These are phyloP conservation scores for Protonibea diacanthus DNA, from an alignment of 2,797 vertebrate species.

Conservation along the genomic window DNA sequence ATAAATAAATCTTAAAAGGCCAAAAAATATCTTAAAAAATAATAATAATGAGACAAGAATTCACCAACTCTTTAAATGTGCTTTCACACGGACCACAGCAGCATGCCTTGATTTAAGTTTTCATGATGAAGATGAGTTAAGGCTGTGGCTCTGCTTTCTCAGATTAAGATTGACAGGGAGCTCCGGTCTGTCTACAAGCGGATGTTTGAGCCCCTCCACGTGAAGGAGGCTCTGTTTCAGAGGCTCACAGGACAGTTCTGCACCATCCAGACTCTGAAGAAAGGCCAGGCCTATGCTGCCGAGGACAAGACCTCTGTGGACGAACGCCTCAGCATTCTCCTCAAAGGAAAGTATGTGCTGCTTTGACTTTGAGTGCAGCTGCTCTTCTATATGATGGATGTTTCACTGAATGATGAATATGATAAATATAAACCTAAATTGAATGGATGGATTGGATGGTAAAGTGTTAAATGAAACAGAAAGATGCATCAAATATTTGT, in stretches of 20 bases:
- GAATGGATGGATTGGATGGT: background rate
- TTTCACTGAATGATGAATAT: background rate
- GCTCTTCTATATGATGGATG: background rate
- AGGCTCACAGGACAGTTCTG: conserved; percentile 97
- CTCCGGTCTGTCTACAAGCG: conserved; percentile 92
- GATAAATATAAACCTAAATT: background rate
- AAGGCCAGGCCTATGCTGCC: conserved; percentile 93
- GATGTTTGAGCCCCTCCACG: conserved; percentile 96
- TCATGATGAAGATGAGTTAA: background rate
- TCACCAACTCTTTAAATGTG: background rate
- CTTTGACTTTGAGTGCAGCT: background rate
- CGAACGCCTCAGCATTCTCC: conserved; percentile 95
- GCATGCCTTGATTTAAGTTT: background rate
- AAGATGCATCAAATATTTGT: background rate
- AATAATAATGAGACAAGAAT: conserved; percentile 28
- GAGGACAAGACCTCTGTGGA: conserved; percentile 99
- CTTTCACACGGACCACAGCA: background rate
- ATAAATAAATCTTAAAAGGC: too few species aligned
- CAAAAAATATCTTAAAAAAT: too few species aligned
- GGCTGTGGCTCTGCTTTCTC: conserved; percentile 44
- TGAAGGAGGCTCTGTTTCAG: conserved; percentile 93
- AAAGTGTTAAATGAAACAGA: background rate
- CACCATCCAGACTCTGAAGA: conserved; percentile 93
- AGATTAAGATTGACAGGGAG: conserved; percentile 98
- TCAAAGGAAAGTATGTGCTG: conserved; percentile 95